Evolutionary conservation across 2,113 vertebrate genomes (phyloP), one percentile per base, ranked within the genome.

Genomic region (Brachyhypopomus occidentalis): DNA sequence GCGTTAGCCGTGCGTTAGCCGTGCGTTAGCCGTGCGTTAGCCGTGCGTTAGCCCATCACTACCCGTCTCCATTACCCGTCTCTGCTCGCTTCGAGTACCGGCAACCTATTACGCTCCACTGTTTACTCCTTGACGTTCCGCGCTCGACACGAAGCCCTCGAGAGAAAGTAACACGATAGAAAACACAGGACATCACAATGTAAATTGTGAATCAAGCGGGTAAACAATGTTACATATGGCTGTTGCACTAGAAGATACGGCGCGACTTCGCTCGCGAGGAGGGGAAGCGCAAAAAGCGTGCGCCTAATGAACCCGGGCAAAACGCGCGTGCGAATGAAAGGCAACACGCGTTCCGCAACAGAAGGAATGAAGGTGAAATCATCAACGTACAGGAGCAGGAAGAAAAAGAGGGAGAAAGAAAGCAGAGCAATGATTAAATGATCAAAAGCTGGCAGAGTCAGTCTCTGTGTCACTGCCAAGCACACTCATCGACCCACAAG

Each of bases 391-490:
- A 20, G 59, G 83, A 59, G 67, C 58, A 70, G 92, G 94, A 94
- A 93, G 94, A 93, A 95, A 94, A 92, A 95, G 91, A 91, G 90
- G 92, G 92, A 91, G 64, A 94, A 94, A 94, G 93, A 93, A 95
- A 97, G 97, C 95, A 94, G 94, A 95, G 96, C 96, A 91, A 97
- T 98, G 97, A 99, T 98, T 98, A 98, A 98, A 98, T 98, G 96
- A 99, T 98, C 96, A 99, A 98, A 98, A 98, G 97, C 96, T 96
- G 95, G 95, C 95, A 95, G 95, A 96, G 96, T 92, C 92, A 95
- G 96, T 96, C 87, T 97, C 94, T 94, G 95, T 98, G 97, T 98
- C 97, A 98, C 96, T 96, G 98, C 96, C 91, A 97, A 95, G 94
- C 95, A 93, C 95, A 96, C 94, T 97, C 96, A 95, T 97, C 97